These are phyloP conservation scores for Malaclemys terrapin DNA, from an alignment of 2,113 vertebrate species.

Conservation along the genomic window DNA sequence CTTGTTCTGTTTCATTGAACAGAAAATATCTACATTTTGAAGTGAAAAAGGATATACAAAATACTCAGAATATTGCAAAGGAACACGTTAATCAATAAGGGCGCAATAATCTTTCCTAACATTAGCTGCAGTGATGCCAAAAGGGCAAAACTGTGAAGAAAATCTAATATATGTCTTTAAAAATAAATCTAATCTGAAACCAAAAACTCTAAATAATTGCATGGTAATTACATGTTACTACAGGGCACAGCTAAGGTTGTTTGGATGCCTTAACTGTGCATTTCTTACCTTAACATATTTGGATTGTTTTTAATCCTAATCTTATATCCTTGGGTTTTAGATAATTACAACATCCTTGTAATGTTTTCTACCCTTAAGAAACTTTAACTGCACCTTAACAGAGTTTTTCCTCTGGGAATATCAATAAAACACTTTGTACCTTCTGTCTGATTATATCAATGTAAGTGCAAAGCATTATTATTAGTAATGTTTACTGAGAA, in stretches of 20 bases:
- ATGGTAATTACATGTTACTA: not conserved
- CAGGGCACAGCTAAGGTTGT: accelerated
- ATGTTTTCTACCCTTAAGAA: not conserved
- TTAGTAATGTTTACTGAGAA: not conserved
- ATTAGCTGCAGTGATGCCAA: not conserved
- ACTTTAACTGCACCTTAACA: not conserved
- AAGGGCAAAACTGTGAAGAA: not conserved
- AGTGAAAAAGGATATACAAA: slow-evolving; percentile 2
- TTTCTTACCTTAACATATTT: not conserved
- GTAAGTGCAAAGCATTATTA: not conserved
- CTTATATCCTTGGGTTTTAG: not conserved
- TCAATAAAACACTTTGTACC: not conserved
- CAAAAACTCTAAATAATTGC: not conserved
- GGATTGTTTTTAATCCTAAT: not conserved
- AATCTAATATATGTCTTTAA: not conserved
- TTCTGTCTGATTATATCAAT: not conserved
- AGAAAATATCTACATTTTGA: not conserved
- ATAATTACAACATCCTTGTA: not conserved
- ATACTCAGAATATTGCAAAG: not conserved
- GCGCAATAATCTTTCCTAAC: not conserved
- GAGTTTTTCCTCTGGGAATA: not conserved
- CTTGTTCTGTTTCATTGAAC: not conserved
- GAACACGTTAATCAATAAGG: not conserved
- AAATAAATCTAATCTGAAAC: not conserved
- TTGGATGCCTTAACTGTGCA: not conserved